phyloP scores from a whole-genome alignment of 2,888 invertebrate species.

The Galerucella calmariensis region DNA sequence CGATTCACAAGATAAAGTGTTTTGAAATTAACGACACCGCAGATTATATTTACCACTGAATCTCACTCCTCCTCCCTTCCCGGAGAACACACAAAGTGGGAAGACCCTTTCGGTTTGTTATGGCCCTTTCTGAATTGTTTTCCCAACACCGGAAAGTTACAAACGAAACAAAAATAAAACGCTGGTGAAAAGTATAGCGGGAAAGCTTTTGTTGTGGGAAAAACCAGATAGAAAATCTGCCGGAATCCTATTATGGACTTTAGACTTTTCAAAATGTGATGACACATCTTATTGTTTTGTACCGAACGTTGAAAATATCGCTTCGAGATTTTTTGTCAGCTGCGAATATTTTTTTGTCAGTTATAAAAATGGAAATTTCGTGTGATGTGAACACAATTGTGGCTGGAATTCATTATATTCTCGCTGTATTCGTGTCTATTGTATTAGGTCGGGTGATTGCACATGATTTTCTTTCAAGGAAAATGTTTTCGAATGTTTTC shows the following conservation, averaged over 20 bases:
- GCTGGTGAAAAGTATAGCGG: slow-evolving; percentile 41
- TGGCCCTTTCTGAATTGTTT: slow-evolving; percentile 53
- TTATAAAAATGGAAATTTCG: not conserved
- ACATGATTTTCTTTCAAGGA: not conserved
- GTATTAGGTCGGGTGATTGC: not conserved
- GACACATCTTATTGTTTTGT: slow-evolving; percentile 41
- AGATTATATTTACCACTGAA: slow-evolving; percentile 54
- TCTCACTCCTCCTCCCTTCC: slow-evolving; percentile 31
- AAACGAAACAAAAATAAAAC: slow-evolving; percentile 41
- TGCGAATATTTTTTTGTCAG: slow-evolving; percentile 6
- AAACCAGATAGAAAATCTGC: slow-evolving; percentile 41
- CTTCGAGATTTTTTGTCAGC: slow-evolving; percentile 7
- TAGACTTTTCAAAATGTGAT: slow-evolving; percentile 36
- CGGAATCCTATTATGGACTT: slow-evolving; percentile 42
- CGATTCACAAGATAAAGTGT: slow-evolving; percentile 1
- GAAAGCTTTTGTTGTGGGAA: slow-evolving; percentile 40
- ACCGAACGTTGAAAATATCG: slow-evolving; percentile 37
- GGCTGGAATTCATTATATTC: not conserved
- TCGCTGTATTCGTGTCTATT: not conserved
- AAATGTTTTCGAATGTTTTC: not conserved
- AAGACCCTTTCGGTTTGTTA: slow-evolving; percentile 48
- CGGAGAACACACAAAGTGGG: slow-evolving; percentile 30
- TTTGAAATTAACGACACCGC: slow-evolving; percentile 59
- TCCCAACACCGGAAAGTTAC: slow-evolving; percentile 47
- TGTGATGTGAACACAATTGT: not conserved